Base-by-base conservation (phyloP, 2,113 vertebrate genomes). In the Oncorhynchus mykiss region DNA sequence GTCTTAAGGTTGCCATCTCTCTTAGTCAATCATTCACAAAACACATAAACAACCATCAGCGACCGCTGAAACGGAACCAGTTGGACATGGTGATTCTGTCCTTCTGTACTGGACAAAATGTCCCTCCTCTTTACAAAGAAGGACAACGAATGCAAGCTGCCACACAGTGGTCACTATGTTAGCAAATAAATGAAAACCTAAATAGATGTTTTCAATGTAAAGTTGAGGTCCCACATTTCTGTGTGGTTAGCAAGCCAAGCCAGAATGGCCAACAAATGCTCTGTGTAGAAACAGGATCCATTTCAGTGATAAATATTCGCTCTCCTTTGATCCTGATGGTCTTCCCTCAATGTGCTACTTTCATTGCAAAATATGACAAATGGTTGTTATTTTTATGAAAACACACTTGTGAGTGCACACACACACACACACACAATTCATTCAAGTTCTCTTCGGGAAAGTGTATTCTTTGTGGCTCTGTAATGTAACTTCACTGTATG, bases 201-300 rank as follows among this genome's bases (percentile, higher is more conserved):
- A 93, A 92, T 88, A 89, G 85, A 90, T 80, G 91, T 78, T 89
- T 88, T 79, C 84, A 77, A 92, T 75, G 87, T 92, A 90, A 90
- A 92, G 91, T 88, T 75, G 92, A 90, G 85, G 88, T 83, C 87
- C 78, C 39, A 59, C 86, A 75, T 85, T 81, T 86, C 88, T 70
- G 70, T 81, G 88, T 39, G 91, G 90, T 92, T 80, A 74, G 31
- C 2, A 51, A 75, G 82, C 83, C 83, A 88, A 85, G 90, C 89
- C 91, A 85, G 92, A 87, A 87, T 71, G 85, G 83, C 78, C 88
- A 78, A 51, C 49, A 14, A 51, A 81, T 73, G 70, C 83, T 85
- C 22, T 22, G 87, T 34, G 88, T 80, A 84, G 78, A 91, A 84
- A 86, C 84, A 84, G 71, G 77, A 75, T 54, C 75, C 79, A 12